A percentile compares a stretch with the other conserved stretches of the same genome.
Evolutionary conservation across 2,888 invertebrate genomes (phyloP).

Genomic region (Luperina testacea): DNA sequence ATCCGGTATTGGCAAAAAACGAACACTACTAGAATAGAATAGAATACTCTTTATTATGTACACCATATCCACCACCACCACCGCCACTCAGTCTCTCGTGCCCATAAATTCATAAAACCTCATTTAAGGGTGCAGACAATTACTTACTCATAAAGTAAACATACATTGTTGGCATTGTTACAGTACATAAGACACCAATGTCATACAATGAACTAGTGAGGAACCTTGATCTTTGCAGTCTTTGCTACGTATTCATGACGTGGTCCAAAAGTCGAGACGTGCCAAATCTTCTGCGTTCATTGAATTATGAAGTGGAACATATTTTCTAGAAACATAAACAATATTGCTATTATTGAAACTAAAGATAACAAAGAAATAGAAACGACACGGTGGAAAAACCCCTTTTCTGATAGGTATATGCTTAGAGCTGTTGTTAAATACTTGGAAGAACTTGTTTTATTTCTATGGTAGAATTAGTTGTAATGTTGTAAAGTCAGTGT

Average conservation of each 20-base stretch:
- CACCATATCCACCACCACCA: too few species aligned
- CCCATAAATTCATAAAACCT: neutral
- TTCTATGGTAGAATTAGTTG: neutral
- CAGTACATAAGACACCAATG: constrained; percentile 37
- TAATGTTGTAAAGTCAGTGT: neutral
- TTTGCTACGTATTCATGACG: constrained; percentile 62
- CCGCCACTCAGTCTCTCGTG: too few species aligned
- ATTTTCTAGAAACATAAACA: constrained; percentile 22
- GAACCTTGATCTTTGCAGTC: constrained; percentile 72
- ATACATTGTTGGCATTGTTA: constrained; percentile 1
- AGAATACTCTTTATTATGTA: too few species aligned
- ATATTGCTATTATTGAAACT: constrained; percentile 36
- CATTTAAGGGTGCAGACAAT: constrained; percentile 5
- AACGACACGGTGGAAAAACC: neutral
- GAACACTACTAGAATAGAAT: too few species aligned
- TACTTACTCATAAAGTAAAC: constrained; percentile 13
- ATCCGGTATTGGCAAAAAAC: neutral
- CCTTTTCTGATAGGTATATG: neutral
- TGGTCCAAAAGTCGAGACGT: constrained; percentile 59
- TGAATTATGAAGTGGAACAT: constrained; percentile 29
- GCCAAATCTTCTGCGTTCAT: constrained; percentile 68
- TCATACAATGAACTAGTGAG: constrained; percentile 52
- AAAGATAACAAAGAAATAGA: constrained; percentile 31
- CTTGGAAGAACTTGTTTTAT: constrained; percentile 1
- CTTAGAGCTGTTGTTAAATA: neutral